phyloP scores from a whole-genome alignment of 2,888 invertebrate species.

The Cantharis rufa region DNA sequence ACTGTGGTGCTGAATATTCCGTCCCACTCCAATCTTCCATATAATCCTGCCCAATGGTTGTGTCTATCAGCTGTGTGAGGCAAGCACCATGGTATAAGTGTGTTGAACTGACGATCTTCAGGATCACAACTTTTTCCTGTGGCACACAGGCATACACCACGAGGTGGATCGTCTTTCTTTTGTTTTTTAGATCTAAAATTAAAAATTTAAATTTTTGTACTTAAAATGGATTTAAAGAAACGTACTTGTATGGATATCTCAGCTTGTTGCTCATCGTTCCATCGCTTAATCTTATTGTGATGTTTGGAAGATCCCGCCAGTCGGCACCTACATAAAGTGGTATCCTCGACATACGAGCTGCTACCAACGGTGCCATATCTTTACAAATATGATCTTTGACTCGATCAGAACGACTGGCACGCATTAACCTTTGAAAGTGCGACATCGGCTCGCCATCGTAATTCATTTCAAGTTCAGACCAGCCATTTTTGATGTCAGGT shows the following conservation, averaged over 20 bases:
- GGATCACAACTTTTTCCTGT: constrained; percentile 68
- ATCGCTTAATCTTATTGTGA: constrained; percentile 70
- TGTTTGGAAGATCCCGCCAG: constrained; percentile 86
- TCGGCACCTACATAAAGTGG: constrained; percentile 78
- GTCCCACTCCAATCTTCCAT: constrained; percentile 80
- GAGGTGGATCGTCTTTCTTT: constrained; percentile 55
- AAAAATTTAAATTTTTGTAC: no score
- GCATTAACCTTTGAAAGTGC: constrained; percentile 75
- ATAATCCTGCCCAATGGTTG: constrained; percentile 86
- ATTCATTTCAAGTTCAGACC: constrained; percentile 68
- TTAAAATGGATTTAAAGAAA: neutral
- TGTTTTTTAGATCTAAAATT: constrained; percentile 59
- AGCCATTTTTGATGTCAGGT: constrained; percentile 75
- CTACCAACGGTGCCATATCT: constrained; percentile 79
- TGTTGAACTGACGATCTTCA: constrained; percentile 76
- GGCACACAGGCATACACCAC: constrained; percentile 81
- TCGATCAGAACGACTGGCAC: constrained; percentile 52
- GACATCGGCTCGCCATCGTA: constrained; percentile 73
- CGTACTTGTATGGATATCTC: constrained; percentile 58
- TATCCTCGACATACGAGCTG: constrained; percentile 75
- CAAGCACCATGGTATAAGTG: constrained; percentile 86
- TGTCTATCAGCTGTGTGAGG: constrained; percentile 86
- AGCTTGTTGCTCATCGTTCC: constrained; percentile 68
- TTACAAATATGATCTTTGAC: constrained; percentile 79
- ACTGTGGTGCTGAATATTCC: constrained; percentile 85